Evolutionary conservation across 1,140 invertebrate species (phyloP).

Genomic region (Galendromus occidentalis): DNA sequence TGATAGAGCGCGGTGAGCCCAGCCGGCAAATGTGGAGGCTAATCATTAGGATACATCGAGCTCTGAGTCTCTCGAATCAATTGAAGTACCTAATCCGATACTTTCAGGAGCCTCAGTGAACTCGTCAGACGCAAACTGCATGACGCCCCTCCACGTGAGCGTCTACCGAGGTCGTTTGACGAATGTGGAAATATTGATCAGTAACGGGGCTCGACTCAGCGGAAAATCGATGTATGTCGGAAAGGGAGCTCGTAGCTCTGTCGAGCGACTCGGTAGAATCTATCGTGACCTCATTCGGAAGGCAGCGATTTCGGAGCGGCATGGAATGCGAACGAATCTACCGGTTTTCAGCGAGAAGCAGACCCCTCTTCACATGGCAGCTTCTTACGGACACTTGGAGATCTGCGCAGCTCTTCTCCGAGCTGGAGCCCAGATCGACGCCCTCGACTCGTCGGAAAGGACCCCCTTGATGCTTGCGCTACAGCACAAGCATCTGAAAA

Average conservation of each 20-base stretch:
- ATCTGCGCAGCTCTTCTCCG: background rate
- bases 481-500: background rate
- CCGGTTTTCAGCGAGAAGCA: slow-evolving; percentile 1
- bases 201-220: background rate
- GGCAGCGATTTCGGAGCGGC: background rate
- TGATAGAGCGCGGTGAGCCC: background rate
- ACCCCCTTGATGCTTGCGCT: background rate
- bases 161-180: background rate
- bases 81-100: background rate
- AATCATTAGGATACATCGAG: background rate
- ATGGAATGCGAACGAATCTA: background rate
- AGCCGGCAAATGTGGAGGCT: background rate
- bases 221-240: background rate
- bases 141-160: background rate
- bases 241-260: background rate
- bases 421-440: background rate
- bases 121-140: background rate
- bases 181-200: background rate
- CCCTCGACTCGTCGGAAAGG: background rate
- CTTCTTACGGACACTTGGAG: background rate
- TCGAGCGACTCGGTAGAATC: background rate
- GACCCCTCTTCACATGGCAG: background rate
- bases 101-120: background rate
- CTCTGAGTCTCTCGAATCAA: background rate
- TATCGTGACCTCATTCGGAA: background rate